A percentile compares a stretch with the other conserved stretches of the same genome.
Evolutionary conservation across 1,140 invertebrate genomes (phyloP).

Genomic region (Macrobrachium rosenbergii): DNA sequence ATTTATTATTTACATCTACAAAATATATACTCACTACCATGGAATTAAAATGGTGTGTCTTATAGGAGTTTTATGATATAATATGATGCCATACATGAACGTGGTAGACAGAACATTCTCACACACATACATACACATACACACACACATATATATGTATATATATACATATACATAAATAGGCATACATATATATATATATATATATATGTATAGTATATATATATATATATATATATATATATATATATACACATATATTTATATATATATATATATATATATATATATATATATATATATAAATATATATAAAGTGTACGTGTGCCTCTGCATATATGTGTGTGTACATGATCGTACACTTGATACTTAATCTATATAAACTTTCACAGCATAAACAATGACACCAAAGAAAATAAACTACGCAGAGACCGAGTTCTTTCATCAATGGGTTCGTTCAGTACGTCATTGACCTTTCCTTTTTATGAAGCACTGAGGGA

Average conservation of each 20-base stretch:
- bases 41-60: too few relatives aligned
- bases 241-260: neutral
- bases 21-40: too few relatives aligned
- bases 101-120: too few relatives aligned
- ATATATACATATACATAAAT: constrained; percentile 6
- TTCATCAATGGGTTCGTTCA: too few relatives aligned
- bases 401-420: too few relatives aligned
- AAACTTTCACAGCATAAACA: too few relatives aligned
- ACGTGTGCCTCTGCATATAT: neutral
- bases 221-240: neutral
- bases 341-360: neutral
- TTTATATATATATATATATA: neutral
- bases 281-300: constrained; percentile 17
- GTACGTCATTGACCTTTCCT: too few relatives aligned
- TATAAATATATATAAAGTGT: neutral
- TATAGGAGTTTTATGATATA: too few relatives aligned
- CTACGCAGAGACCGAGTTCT: too few relatives aligned
- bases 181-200: neutral
- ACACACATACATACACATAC: neutral
- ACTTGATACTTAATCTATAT: neutral
- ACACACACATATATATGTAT: constrained; percentile 1
- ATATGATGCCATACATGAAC: too few relatives aligned
- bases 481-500: too few relatives aligned
- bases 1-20: too few relatives aligned
- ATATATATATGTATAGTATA: neutral